Evolutionary conservation across 2,797 vertebrate species (phyloP).

Genomic region (Philypnodon macrostomus): DNA sequence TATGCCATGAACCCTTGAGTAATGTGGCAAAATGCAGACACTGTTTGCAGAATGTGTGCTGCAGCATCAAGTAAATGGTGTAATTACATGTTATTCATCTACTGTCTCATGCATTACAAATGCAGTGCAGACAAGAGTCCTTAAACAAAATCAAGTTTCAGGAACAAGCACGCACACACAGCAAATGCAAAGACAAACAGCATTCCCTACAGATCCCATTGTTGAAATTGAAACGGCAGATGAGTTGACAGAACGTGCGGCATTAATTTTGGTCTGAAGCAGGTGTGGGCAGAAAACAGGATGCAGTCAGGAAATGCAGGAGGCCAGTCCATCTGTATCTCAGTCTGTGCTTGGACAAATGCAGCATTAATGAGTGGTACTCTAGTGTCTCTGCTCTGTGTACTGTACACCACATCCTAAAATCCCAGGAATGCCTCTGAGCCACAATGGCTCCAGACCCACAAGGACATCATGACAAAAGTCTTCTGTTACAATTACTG

Average conservation of each 20-base stretch:
- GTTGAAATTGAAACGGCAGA: conserved; percentile 46
- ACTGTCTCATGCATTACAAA: conserved; percentile 41
- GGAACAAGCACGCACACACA: conserved; percentile 14
- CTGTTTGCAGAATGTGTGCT: conserved; percentile 28
- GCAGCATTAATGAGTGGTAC: conserved; percentile 62
- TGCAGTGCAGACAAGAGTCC: conserved; percentile 25
- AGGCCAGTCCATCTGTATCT: conserved; percentile 61
- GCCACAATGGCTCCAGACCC: conserved; percentile 57
- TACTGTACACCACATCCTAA: conserved; percentile 74
- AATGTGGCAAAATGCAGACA: conserved; percentile 38
- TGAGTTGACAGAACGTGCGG: conserved; percentile 47
- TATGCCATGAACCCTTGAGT: conserved; percentile 17
- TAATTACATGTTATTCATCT: conserved; percentile 49
- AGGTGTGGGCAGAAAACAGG: conserved; percentile 62
- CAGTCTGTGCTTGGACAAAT: conserved; percentile 57
- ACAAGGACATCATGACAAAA: conserved; percentile 64
- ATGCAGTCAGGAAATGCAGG: conserved; percentile 56
- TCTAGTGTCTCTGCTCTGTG: conserved; percentile 44
- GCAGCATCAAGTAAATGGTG: conserved; percentile 32
- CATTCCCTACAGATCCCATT: conserved; percentile 32
- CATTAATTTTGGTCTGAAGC: conserved; percentile 38
- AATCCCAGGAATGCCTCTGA: conserved; percentile 70
- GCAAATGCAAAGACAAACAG: conserved; percentile 4
- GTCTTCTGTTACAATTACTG: conserved; percentile 49
- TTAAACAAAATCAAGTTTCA: conserved; percentile 20